These are phyloP conservation scores for Ginglymostoma cirratum DNA, from an alignment of 2,113 vertebrate species.

Conservation along the genomic window DNA sequence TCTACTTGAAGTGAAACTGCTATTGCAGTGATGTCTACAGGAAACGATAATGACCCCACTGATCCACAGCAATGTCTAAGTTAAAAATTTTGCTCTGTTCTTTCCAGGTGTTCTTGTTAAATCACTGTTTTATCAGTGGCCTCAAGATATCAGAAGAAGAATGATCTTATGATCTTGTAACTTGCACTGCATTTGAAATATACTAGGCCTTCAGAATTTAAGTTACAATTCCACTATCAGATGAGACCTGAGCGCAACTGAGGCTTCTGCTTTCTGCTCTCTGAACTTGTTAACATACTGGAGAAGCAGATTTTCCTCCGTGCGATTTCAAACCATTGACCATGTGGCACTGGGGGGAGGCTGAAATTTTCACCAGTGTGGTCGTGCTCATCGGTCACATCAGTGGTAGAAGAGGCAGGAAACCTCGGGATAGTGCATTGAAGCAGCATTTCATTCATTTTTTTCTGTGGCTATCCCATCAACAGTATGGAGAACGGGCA, in stretches of 20 bases:
- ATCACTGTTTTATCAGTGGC: neutral
- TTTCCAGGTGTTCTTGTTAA: neutral
- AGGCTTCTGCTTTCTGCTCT: neutral
- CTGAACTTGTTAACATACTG: neutral
- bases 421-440: neutral
- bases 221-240: neutral
- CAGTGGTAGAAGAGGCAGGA: neutral
- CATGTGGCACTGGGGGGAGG: neutral
- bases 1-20: neutral
- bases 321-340: neutral
- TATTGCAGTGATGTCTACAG: neutral
- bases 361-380: neutral
- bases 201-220: neutral
- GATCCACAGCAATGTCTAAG: neutral
- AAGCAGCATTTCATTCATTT: neutral
- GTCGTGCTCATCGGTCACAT: neutral
- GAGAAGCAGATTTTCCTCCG: neutral
- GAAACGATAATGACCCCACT: neutral
- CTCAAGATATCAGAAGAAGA: neutral
- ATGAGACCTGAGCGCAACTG: neutral
- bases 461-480: neutral
- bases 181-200: neutral
- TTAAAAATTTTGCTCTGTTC: neutral
- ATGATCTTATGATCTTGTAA: neutral
- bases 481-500: neutral